Conservation (phyloP, 2,888 invertebrate genomes). For the Aphrophora alni region DNA sequence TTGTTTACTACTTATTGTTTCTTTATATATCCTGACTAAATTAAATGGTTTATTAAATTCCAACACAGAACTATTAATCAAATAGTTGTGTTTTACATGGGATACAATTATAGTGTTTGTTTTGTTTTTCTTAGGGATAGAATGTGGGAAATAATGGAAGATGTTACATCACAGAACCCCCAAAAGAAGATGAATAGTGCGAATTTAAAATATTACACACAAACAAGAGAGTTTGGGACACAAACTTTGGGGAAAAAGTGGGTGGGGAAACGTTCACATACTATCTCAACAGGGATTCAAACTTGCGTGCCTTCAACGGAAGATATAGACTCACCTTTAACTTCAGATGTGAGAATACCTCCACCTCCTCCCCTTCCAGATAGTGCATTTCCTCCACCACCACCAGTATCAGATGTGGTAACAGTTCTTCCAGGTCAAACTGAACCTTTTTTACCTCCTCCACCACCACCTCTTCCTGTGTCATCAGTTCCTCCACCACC, state of each 20-base stretch:
- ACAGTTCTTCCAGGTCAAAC: constrained; percentile 30
- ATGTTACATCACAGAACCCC: constrained; percentile 40
- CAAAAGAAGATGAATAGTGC: constrained; percentile 9
- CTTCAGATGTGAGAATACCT: constrained; percentile 31
- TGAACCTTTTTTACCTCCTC: constrained; percentile 31
- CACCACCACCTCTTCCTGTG: too few relatives aligned
- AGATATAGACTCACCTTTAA: constrained; percentile 39
- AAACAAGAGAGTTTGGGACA: constrained; percentile 34
- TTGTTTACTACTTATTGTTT: too few relatives aligned
- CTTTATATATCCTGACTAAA: too few relatives aligned
- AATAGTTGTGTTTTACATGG: too few relatives aligned
- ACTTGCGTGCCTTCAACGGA: background rate
- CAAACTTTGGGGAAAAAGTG: constrained; percentile 33
- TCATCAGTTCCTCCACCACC: constrained; percentile 31
- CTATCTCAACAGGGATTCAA: constrained; percentile 23
- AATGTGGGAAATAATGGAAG: constrained; percentile 49
- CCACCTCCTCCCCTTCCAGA: constrained; percentile 42
- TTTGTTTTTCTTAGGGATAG: constrained; percentile 47
- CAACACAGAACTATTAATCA: too few relatives aligned
- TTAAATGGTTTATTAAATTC: too few relatives aligned
- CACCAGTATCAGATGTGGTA: background rate
- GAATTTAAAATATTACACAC: background rate
- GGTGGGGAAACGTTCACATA: background rate
- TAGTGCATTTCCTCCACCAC: constrained; percentile 17
- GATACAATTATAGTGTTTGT: too few relatives aligned